Percentiles rank a stretch among this genome's conserved stretches.
These are phyloP conservation scores for Xylocampa areola DNA, from an alignment of 2,888 invertebrate genomes.

Conservation along the genomic window DNA sequence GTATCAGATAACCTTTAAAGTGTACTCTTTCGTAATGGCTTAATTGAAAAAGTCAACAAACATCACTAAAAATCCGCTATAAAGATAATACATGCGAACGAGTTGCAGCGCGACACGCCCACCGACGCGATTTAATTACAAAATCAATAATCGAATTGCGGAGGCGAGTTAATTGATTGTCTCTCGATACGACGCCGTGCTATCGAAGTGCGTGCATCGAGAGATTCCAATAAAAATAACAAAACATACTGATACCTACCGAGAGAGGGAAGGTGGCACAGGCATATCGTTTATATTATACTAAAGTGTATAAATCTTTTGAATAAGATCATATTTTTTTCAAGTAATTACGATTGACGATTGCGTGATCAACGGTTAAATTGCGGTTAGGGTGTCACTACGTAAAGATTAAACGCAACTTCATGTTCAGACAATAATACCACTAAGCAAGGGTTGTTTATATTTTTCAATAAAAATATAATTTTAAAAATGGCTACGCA, in stretches of 20 bases:
- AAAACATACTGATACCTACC: conserved; percentile 44
- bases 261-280: conserved; percentile 24
- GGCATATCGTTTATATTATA: conserved; percentile 49
- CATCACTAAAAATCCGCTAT: conserved; percentile 68
- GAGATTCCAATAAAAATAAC: conserved; percentile 50
- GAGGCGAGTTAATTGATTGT: conserved; percentile 82
- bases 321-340: conserved; percentile 36
- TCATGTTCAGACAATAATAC: no score
- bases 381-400: no score
- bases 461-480: no score
- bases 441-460: no score
- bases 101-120: conserved; percentile 72
- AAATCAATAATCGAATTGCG: conserved; percentile 87
- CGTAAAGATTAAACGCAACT: conserved; percentile 1
- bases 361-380: no score
- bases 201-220: conserved; percentile 81
- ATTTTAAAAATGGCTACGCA: no score
- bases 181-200: conserved; percentile 74
- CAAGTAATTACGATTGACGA: conserved; percentile 42
- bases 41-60: conserved; percentile 77
- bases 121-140: conserved; percentile 85
- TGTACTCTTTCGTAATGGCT: conserved; percentile 64
- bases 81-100: conserved; percentile 68
- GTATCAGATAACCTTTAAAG: conserved; percentile 53
- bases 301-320: conserved; percentile 35